Evolutionary conservation across 35 echinoderm and acorn worm species (phyloP).

Genomic region (Stichopus chloronotus): DNA sequence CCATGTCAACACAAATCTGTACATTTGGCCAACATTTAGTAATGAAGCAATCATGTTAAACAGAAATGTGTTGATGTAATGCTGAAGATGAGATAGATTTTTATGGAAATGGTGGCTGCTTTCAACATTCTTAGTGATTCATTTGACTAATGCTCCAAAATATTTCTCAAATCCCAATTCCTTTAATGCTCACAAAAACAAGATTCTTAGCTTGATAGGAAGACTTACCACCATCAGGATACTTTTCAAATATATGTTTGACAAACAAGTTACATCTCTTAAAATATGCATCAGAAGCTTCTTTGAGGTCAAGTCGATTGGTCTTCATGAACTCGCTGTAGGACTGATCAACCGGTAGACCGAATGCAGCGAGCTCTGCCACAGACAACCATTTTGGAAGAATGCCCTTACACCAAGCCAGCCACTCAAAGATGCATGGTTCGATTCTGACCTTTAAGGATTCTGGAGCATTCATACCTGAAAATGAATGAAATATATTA

Average conservation of each 20-base stretch:
- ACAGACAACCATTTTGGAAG: slow-evolving; percentile 90
- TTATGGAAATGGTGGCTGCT: too few species aligned
- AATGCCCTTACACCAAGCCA: slow-evolving; percentile 88
- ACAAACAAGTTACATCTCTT: slow-evolving; percentile 83
- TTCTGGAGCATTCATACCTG: slow-evolving; percentile 54
- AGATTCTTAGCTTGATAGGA: too few species aligned
- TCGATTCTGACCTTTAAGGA: slow-evolving; percentile 81
- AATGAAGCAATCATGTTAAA: too few species aligned
- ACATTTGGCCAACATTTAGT: too few species aligned
- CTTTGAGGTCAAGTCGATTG: slow-evolving; percentile 75
- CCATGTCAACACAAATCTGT: too few species aligned
- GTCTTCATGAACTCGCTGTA: slow-evolving; percentile 81
- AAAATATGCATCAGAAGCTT: slow-evolving; percentile 87
- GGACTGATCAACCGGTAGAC: slow-evolving; percentile 68
- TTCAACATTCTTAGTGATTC: too few species aligned
- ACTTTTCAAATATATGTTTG: slow-evolving; percentile 79
- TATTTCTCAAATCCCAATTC: too few species aligned
- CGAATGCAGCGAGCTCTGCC: slow-evolving; percentile 74
- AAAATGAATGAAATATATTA: too few species aligned
- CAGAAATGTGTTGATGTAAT: too few species aligned
- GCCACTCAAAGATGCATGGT: slow-evolving; percentile 90
- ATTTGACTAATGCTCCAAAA: too few species aligned
- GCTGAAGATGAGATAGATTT: too few species aligned
- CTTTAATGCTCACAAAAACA: too few species aligned
- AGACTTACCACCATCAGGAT: slow-evolving; percentile 78